Conservation (phyloP, 2,888 invertebrate genomes). For the Chalcosyrphus nemorum region DNA sequence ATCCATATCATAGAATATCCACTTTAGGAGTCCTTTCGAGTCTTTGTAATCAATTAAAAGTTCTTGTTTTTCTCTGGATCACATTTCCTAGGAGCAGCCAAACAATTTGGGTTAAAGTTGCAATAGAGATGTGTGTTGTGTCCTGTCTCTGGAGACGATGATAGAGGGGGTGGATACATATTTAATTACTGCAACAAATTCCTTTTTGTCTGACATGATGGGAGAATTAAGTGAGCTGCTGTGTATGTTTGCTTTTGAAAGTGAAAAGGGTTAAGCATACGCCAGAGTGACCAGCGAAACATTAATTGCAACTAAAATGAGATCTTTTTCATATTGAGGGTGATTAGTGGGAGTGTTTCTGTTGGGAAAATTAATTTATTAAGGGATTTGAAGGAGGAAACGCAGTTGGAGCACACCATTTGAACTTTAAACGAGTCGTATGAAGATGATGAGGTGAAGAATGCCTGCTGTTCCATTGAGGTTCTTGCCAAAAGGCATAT, state of each 20-base stretch:
- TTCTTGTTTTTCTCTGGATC: background rate
- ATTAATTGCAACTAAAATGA: background rate
- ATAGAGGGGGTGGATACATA: background rate
- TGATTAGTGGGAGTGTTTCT: background rate
- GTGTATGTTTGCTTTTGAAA: background rate
- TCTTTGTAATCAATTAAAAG: constrained; percentile 26
- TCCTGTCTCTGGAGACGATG: no score
- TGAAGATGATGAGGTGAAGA: no score
- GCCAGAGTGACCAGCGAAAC: constrained; percentile 15
- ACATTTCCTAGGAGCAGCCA: background rate
- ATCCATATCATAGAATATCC: background rate
- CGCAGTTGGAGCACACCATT: no score
- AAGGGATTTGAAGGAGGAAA: background rate
- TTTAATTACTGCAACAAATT: constrained; percentile 6
- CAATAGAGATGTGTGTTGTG: background rate
- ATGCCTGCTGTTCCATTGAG: no score
- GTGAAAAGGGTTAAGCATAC: constrained; percentile 21
- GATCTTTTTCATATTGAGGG: background rate
- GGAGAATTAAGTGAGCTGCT: constrained; percentile 12
- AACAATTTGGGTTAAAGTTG: constrained; percentile 13
- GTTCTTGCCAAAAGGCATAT: no score
- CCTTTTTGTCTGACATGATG: constrained; percentile 17
- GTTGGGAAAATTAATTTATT: background rate
- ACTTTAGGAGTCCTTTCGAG: background rate
- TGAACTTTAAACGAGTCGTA: no score